phyloP scores from a whole-genome alignment of 2,113 vertebrate species.

The Chlamydotis undulata region DNA sequence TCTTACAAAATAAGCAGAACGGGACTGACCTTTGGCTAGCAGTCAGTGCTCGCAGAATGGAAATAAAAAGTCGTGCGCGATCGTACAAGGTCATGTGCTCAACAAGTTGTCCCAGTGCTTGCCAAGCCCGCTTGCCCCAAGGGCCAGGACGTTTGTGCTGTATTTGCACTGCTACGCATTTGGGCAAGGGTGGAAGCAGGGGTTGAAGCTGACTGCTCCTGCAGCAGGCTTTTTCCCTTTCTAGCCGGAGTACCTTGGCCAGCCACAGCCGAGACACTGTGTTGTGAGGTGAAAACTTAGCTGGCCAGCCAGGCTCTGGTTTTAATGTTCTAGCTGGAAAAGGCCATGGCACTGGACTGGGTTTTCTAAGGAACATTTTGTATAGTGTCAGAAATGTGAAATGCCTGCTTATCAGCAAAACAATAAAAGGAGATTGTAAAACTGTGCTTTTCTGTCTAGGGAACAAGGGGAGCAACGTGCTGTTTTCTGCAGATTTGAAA shows the following conservation, averaged over 20 bases:
- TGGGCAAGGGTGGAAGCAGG: not conserved
- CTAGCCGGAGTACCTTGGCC: not conserved
- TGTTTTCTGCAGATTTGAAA: constrained; percentile 48
- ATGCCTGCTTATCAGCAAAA: constrained; percentile 66
- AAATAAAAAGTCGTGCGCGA: not conserved
- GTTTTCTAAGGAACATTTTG: constrained; percentile 49
- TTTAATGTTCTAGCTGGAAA: not conserved
- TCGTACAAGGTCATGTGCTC: not conserved
- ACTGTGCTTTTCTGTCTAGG: constrained; percentile 27
- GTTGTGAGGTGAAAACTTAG: not conserved
- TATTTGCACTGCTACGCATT: not conserved
- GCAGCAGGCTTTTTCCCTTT: not conserved
- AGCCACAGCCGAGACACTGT: not conserved
- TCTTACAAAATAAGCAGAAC: not conserved
- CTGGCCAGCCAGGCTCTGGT: not conserved
- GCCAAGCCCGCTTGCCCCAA: not conserved
- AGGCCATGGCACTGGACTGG: not conserved
- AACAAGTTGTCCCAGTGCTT: rapidly evolving
- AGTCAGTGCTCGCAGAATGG: not conserved
- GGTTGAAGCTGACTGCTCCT: not conserved
- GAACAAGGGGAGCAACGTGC: not conserved
- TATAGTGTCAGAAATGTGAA: constrained; percentile 32
- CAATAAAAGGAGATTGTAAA: constrained; percentile 57
- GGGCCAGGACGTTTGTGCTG: not conserved
- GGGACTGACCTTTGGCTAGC: not conserved